A percentile compares a stretch with the other conserved stretches of the same genome.
Evolutionary conservation across 2,888 invertebrate species (phyloP).

Genomic region (Athalia rosae): DNA sequence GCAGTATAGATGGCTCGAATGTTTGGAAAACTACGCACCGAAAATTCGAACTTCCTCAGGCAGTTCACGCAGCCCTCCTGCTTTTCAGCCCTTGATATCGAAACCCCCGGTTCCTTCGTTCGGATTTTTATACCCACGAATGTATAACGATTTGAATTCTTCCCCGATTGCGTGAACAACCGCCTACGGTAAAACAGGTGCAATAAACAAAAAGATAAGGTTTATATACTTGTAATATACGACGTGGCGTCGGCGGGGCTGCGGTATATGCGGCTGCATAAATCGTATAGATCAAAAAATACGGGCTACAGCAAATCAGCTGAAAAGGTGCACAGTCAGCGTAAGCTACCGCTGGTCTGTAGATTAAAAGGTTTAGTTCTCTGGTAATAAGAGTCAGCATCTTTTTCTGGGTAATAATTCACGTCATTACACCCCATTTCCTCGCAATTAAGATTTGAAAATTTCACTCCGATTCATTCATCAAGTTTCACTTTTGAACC

Average conservation of each 20-base stretch:
- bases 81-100: too few species aligned
- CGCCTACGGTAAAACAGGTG: not conserved
- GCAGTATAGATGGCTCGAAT: too few species aligned
- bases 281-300: constrained; percentile 33
- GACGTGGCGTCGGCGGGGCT: not conserved
- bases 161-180: too few species aligned
- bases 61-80: too few species aligned
- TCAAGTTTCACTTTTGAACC: constrained; percentile 37
- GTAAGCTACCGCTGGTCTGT: constrained; percentile 57
- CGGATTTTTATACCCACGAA: too few species aligned
- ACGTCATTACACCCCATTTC: constrained; percentile 68
- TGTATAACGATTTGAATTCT: too few species aligned
- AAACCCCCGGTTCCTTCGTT: too few species aligned
- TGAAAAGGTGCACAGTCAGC: constrained; percentile 60
- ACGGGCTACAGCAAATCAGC: constrained; percentile 40
- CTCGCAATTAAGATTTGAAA: constrained; percentile 68
- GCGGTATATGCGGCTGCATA: constrained; percentile 24
- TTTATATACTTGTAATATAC: not conserved
- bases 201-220: constrained; percentile 4
- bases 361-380: constrained; percentile 66
- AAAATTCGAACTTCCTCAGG: too few species aligned
- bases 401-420: constrained; percentile 68
- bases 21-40: too few species aligned
- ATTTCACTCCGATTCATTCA: constrained; percentile 56
- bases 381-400: constrained; percentile 70